Conservation (phyloP, 1,140 invertebrate species). For the Neuroterus valhalla region DNA sequence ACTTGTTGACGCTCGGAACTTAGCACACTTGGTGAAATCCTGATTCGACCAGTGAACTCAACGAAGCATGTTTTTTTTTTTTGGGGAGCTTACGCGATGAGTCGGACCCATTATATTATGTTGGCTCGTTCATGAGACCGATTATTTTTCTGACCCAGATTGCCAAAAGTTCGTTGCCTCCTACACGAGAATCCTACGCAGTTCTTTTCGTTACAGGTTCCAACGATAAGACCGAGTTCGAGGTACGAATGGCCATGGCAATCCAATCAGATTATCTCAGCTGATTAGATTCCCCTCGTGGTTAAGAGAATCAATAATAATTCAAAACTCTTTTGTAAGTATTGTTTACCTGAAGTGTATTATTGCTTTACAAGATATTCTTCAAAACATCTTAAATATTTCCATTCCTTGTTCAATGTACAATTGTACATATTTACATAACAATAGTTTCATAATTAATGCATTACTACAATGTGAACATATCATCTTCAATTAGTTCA, state of each 20-base stretch:
- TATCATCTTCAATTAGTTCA: no score
- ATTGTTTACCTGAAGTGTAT: neutral
- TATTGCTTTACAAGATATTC: neutral
- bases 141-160: constrained; percentile 71
- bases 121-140: constrained; percentile 32
- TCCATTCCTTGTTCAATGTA: no score
- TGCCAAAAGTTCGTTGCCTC: constrained; percentile 67
- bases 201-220: constrained; percentile 36
- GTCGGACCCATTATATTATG: constrained; percentile 42
- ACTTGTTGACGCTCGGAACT: no score
- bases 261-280: constrained; percentile 42
- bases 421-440: no score
- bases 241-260: constrained; percentile 28
- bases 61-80: constrained; percentile 38
- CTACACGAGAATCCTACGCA: constrained; percentile 38
- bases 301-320: neutral
- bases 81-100: constrained; percentile 36
- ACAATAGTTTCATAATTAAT: no score
- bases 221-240: constrained; percentile 38
- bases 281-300: neutral
- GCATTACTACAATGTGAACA: no score
- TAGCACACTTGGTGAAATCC: no score
- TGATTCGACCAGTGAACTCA: neutral
- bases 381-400: no score
- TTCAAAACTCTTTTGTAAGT: neutral